Conservation (phyloP, 1,140 invertebrate genomes). For the Drosophila ogumai region DNA sequence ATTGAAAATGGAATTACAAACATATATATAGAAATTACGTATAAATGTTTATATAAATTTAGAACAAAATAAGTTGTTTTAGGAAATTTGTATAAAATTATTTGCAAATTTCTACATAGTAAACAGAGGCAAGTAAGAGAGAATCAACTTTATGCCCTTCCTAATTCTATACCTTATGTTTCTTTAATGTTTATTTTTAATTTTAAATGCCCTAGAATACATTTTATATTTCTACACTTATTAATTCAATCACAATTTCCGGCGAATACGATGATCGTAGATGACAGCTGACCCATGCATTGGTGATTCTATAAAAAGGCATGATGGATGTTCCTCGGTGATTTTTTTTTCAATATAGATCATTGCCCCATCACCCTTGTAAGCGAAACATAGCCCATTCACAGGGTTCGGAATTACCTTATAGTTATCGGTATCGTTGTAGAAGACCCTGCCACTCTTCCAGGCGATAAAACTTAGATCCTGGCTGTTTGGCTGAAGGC, state of each 20-base stretch:
- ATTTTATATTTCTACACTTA: background rate
- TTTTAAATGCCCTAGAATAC: background rate
- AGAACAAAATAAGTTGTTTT: background rate
- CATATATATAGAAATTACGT: background rate
- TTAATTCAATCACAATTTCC: conserved; percentile 13
- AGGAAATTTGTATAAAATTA: background rate
- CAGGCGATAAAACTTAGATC: conserved; percentile 43
- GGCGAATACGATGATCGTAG: conserved; percentile 30
- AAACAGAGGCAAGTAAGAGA: background rate
- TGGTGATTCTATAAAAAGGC: conserved; percentile 19
- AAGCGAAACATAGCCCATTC: conserved; percentile 23
- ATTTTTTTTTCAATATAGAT: conserved; percentile 25
- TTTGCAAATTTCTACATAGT: background rate
- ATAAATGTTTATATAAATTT: background rate
- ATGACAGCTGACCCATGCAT: conserved; percentile 28
- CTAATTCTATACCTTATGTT: background rate
- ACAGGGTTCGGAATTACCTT: conserved; percentile 1
- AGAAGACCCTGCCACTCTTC: conserved; percentile 13
- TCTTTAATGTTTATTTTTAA: background rate
- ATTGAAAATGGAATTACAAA: background rate
- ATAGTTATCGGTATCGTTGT: conserved; percentile 38
- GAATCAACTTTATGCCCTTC: background rate
- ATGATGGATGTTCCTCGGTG: conserved; percentile 2
- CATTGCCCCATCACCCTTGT: conserved; percentile 25
- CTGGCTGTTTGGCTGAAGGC: conserved; percentile 7